Evolutionary conservation across 2,113 vertebrate genomes (phyloP), one percentile per base, ranked within the genome.

Genomic region (Malurus cyaneus): DNA sequence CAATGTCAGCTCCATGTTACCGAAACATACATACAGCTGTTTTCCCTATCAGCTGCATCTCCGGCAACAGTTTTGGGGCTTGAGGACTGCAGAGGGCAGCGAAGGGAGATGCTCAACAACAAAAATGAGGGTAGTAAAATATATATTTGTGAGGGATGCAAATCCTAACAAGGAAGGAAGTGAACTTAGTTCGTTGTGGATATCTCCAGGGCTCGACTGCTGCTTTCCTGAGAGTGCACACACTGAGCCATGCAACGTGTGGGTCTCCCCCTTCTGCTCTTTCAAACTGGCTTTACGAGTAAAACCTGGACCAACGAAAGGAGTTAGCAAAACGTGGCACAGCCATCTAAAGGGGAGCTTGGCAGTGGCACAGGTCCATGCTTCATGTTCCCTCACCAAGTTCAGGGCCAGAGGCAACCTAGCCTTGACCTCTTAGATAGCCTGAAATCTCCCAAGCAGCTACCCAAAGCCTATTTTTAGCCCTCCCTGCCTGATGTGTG

Each of bases 401-500:
- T 86, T 89, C 95, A 94, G 71, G 79, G 88, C 88, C 79, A 86
- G 76, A 70, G 47, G 24, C 71, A 93, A 79, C 70, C 81, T 57
- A 78, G 89, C 92, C 93, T 82, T 85, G 92, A 94, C 89, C 89
- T 89, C 85, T 59, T 66, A 8, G 69, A 71, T 13, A 92, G 92
- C 76, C 85, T 79, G 82, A 82, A 66, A 86, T 91, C 96, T 94
- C 91, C 64, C 77, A 57, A 94, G 83, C 59, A 94, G 80, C 88
- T 79, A 94, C 95, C 83, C 92, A 64, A 50, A 72, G 88, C 13
- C 92, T 96, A 95, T 96, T 95, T 96, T 95, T 96, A 95, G 83
- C 90, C 14, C 25, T 88, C 93, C 39, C 65, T 66, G 92, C 76
- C 88, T 69, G 70, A 41, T 80, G n/a, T 56, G 80, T 81, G 57